A percentile compares a stretch with the other conserved stretches of the same genome.
phyloP scores from a whole-genome alignment of 2,888 invertebrate genomes.

The Nomada fabriciana region DNA sequence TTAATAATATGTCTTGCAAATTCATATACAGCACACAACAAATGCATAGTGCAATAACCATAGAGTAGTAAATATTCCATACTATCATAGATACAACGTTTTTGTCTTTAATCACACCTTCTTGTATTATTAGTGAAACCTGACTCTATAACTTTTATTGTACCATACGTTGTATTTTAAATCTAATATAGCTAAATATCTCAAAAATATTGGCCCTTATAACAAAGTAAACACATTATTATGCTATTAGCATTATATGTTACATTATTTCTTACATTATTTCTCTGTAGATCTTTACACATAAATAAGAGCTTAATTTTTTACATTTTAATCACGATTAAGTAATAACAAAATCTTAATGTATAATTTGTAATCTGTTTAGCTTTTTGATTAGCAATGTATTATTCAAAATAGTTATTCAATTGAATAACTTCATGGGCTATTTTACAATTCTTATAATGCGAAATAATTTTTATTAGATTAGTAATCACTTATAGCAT shows the following conservation, averaged over 20 bases:
- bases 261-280: slow-evolving; percentile 13
- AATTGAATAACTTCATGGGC: slow-evolving; percentile 18
- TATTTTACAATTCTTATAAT: slow-evolving; percentile 19
- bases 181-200: slow-evolving; percentile 47
- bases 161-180: slow-evolving; percentile 39
- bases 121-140: slow-evolving; percentile 28
- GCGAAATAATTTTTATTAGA: slow-evolving; percentile 39
- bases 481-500: slow-evolving; percentile 35
- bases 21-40: slow-evolving; percentile 30
- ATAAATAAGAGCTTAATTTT: slow-evolving; percentile 22
- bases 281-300: slow-evolving; percentile 12
- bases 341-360: slow-evolving; percentile 29
- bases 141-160: slow-evolving; percentile 38
- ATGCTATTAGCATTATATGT: slow-evolving; percentile 46
- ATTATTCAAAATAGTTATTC: slow-evolving; percentile 19
- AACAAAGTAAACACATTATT: slow-evolving; percentile 42
- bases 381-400: slow-evolving; percentile 33
- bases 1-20: slow-evolving; percentile 26
- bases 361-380: slow-evolving; percentile 8
- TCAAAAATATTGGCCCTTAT: slow-evolving; percentile 61
- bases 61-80: slow-evolving; percentile 29
- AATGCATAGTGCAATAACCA: slow-evolving; percentile 34
- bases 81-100: slow-evolving; percentile 26
- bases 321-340: slow-evolving; percentile 26
- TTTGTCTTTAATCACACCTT: slow-evolving; percentile 26